Base-by-base conservation (phyloP, 37 sponge, comb jelly and placozoan genomes). In the Beroe ovata region DNA sequence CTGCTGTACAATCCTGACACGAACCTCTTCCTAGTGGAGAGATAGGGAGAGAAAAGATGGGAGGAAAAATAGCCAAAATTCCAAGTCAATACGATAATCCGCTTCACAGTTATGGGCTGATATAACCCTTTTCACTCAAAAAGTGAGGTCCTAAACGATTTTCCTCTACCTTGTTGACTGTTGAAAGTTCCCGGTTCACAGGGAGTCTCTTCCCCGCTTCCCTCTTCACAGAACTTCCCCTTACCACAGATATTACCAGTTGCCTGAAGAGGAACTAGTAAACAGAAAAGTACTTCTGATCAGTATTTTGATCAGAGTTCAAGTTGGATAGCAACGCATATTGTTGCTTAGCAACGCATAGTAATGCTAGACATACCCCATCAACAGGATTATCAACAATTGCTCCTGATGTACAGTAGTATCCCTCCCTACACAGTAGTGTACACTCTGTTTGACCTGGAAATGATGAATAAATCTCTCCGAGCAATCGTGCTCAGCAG, bases 371-470 rank as follows among this genome's bases (percentile, higher is more conserved):
- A 47, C 54, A 34, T 30, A 62, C 63, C 39, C 42, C 89, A 36
- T 62, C 89, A 0, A 16, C 39, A 4, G 89, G 89, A 62, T 89
- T 58, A 36, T 59, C 8, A 6, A 30, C 11, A 25, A 22, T 89
- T 1, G 89, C 89, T 26, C 39, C 39, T n/a, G 28, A 39, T 21
- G 38, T 58, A 61, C 89, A 89, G 33, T 89, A 89, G 89, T 89
- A 89, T 25, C 89, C 89, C 8, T 19, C 8, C 23, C 39, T 29
- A 26, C 89, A 89, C 23, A 35, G 84, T 3, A 42, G 42, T 1
- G 84, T 41, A 25, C 84, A 77, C 20, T 39, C 54, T 35, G 84
- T 77, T 29, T 19, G 26, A 40, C 84, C 84, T 77, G 54, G n/a
- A n/a, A n/a, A n/a, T n/a, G n/a, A n/a, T n/a, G n/a, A n/a, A n/a